A percentile compares a stretch with the other conserved stretches of the same genome.
Conservation (phyloP, 2,113 vertebrate species). For the Diadophis punctatus region DNA sequence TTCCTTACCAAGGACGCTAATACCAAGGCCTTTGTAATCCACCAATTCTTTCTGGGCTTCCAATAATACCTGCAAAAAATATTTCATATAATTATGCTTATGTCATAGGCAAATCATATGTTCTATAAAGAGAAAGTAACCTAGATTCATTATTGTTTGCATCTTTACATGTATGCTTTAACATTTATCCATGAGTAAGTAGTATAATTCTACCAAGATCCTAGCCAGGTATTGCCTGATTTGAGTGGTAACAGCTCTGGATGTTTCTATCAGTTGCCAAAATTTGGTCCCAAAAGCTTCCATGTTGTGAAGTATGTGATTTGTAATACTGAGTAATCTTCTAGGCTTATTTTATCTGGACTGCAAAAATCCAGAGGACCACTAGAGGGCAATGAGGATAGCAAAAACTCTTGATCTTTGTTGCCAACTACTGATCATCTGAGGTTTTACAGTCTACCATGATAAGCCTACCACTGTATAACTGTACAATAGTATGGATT, state of each 20-base stretch:
- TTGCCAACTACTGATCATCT: background rate
- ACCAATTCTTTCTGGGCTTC: slow-evolving; percentile 89
- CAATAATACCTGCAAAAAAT: slow-evolving; percentile 80
- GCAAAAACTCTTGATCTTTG: background rate
- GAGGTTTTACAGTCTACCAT: background rate
- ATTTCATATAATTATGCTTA: background rate
- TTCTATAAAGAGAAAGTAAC: background rate
- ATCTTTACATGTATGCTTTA: background rate
- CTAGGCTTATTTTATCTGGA: background rate
- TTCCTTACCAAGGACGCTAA: slow-evolving; percentile 93
- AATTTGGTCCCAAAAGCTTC: background rate
- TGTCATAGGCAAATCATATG: background rate
- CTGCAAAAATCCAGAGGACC: background rate
- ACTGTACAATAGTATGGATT: background rate
- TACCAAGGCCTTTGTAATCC: slow-evolving; percentile 81
- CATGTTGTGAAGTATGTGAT: background rate
- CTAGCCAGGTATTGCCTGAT: background rate
- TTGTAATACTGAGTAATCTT: background rate
- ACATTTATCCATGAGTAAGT: background rate
- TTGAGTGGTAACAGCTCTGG: background rate
- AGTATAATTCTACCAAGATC: background rate
- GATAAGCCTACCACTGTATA: background rate
- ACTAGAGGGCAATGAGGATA: background rate
- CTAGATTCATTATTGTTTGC: background rate
- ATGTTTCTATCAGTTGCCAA: background rate